These are phyloP conservation scores for Dicyrtoma fusca DNA, from an alignment of 2,888 invertebrate species.

Conservation along the genomic window DNA sequence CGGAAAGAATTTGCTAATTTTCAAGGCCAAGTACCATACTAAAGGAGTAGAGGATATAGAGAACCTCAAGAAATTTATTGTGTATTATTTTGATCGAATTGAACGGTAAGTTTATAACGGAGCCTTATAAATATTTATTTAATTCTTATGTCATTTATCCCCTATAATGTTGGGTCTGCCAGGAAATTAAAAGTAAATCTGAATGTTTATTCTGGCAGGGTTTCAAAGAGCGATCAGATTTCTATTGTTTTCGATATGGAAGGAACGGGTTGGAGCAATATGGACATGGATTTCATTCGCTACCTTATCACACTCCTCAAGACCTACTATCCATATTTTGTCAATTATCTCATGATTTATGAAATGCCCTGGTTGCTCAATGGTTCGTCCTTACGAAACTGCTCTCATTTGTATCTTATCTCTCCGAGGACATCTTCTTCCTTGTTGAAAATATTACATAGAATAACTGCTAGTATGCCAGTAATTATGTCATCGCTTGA, in stretches of 20 bases:
- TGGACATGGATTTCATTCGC: conserved; percentile 90
- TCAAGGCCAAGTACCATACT: conserved; percentile 77
- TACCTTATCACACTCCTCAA: conserved; percentile 86
- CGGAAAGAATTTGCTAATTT: conserved; percentile 75
- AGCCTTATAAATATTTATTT: too few species aligned
- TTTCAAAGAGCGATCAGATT: conserved; percentile 74
- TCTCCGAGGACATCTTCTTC: too few species aligned
- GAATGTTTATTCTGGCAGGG: conserved; percentile 60
- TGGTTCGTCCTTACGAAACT: conserved; percentile 63
- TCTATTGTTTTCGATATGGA: conserved; percentile 90
- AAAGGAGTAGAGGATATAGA: conserved; percentile 77
- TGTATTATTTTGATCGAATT: conserved; percentile 83
- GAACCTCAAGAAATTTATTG: conserved; percentile 76
- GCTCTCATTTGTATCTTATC: background rate
- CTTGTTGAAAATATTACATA: too few species aligned
- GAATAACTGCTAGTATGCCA: too few species aligned
- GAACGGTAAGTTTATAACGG: conserved; percentile 68
- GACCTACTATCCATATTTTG: conserved; percentile 81
- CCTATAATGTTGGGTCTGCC: background rate
- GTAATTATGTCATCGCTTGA: too few species aligned
- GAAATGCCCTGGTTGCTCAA: conserved; percentile 95
- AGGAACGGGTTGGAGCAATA: conserved; percentile 79
- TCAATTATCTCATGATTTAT: conserved; percentile 79
- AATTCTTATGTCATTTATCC: background rate
- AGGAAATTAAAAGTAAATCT: conserved; percentile 68